phyloP scores from a whole-genome alignment of 2,888 invertebrate species.

The Lydus trimaculatus region DNA sequence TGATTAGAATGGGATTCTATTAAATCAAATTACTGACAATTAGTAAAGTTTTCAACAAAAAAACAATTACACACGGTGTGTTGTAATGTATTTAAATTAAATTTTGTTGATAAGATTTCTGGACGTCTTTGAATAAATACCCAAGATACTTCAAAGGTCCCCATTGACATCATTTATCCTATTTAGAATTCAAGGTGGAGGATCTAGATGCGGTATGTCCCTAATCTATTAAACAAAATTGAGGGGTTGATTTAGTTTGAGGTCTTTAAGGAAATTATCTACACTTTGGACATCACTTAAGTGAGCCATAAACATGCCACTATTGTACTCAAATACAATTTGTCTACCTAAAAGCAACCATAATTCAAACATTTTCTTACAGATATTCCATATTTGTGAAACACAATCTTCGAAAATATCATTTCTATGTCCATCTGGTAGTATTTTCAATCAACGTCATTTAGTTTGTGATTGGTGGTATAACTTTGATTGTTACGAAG shows the following conservation, averaged over 20 bases:
- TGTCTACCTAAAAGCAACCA: not conserved
- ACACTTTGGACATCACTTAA: constrained; percentile 4
- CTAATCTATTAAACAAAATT: constrained; percentile 6
- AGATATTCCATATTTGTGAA: constrained; percentile 65
- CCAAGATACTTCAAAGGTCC: not conserved
- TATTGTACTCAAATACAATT: not conserved
- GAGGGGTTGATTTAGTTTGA: not conserved
- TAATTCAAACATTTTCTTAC: constrained; percentile 23
- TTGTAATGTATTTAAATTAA: not conserved
- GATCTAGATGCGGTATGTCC: constrained; percentile 6
- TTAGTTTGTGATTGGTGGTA: constrained; percentile 68
- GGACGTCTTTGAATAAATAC: not conserved
- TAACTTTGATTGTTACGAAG: constrained; percentile 61
- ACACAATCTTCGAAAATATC: constrained; percentile 60
- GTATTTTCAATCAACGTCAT: constrained; percentile 65
- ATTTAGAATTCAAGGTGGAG: constrained; percentile 4
- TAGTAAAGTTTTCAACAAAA: not conserved
- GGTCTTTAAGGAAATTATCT: constrained; percentile 2
- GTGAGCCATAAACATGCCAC: not conserved
- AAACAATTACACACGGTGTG: not conserved
- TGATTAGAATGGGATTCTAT: not conserved
- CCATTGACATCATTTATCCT: constrained; percentile 3
- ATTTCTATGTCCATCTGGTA: constrained; percentile 66
- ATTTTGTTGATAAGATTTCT: not conserved
- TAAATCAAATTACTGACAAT: not conserved